phyloP scores from a whole-genome alignment of 2,113 vertebrate species.

The Nothoprocta pentlandii region DNA sequence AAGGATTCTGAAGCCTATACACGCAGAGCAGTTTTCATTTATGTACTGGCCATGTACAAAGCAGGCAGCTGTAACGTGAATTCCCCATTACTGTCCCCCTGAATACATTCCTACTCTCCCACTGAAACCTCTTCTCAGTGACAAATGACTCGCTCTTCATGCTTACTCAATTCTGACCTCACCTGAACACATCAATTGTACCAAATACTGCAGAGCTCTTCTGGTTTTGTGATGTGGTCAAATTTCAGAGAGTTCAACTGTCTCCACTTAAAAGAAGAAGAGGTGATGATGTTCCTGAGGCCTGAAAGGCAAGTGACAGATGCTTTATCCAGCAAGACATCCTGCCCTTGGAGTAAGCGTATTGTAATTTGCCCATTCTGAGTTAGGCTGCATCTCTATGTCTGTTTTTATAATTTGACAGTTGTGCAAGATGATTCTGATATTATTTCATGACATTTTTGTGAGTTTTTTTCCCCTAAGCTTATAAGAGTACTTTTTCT shows the following conservation, averaged over 20 bases:
- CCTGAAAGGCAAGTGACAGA: background rate
- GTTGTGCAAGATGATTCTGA: background rate
- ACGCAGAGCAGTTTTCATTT: conserved; percentile 38
- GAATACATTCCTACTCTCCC: conserved; percentile 31
- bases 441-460: conserved; percentile 13
- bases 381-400: background rate
- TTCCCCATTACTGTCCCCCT: conserved; percentile 28
- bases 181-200: conserved; percentile 48
- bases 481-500: background rate
- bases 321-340: background rate
- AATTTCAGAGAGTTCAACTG: conserved; percentile 47
- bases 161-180: conserved; percentile 59
- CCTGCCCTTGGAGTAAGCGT: background rate
- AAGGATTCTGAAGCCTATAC: conserved; percentile 6
- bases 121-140: conserved; percentile 41
- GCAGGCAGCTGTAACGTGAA: conserved; percentile 14
- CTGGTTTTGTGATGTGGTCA: conserved; percentile 51
- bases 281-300: conserved; percentile 16
- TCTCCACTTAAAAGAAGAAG: conserved; percentile 32
- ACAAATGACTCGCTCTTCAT: conserved; percentile 53
- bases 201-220: conserved; percentile 26
- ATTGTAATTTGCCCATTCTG: background rate
- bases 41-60: conserved; percentile 38
- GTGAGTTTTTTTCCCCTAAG: background rate
- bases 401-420: conserved; percentile 28